phyloP scores from a whole-genome alignment of 2,888 invertebrate genomes.

The Ophion ventricosus region DNA sequence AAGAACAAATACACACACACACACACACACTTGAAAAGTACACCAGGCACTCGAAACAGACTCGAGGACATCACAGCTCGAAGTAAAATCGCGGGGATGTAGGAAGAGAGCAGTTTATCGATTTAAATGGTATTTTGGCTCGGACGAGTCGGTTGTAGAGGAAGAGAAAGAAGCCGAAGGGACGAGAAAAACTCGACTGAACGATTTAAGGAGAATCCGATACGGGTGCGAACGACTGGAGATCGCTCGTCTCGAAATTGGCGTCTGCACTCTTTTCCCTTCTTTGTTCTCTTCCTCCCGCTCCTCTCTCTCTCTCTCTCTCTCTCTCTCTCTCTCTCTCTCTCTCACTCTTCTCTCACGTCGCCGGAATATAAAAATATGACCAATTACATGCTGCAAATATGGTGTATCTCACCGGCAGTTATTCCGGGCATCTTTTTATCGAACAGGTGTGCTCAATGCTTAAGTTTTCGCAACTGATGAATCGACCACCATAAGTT shows the following conservation, averaged over 20 bases:
- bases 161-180: slow-evolving; percentile 4
- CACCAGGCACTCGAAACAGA: background rate
- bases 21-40: slow-evolving; percentile 19
- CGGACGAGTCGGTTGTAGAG: slow-evolving; percentile 48
- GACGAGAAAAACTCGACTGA: slow-evolving; percentile 63
- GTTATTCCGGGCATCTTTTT: slow-evolving; percentile 66
- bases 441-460: slow-evolving; percentile 67
- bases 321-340: slow-evolving; percentile 41
- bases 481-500: slow-evolving; percentile 52
- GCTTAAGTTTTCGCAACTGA: slow-evolving; percentile 34
- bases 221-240: slow-evolving; percentile 65
- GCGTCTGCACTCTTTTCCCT: slow-evolving; percentile 36
- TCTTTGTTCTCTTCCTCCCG: slow-evolving; percentile 46
- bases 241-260: slow-evolving; percentile 48
- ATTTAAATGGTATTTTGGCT: slow-evolving; percentile 68
- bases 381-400: slow-evolving; percentile 81
- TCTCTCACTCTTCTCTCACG: slow-evolving; percentile 54
- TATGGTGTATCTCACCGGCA: slow-evolving; percentile 74
- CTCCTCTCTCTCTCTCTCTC: slow-evolving; percentile 34
- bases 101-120: slow-evolving; percentile 42
- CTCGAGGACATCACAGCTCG: slow-evolving; percentile 17
- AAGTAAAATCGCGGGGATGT: slow-evolving; percentile 37
- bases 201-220: slow-evolving; percentile 66
- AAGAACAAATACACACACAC: background rate
- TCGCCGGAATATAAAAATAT: slow-evolving; percentile 76